Percentiles rank a stretch among this genome's conserved stretches.
phyloP scores from a whole-genome alignment of 2,113 vertebrate genomes.

The human region GRCh38 chr7:97692001-97692500 shows the following conservation, averaged over 20 bases:
- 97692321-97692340: too few relatives aligned
- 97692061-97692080: neutral
- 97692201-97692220: neutral
- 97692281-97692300: too few relatives aligned
- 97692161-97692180: neutral
- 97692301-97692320: too few relatives aligned
- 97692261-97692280: too few relatives aligned
- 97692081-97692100: neutral
- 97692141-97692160: neutral
- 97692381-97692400: too few relatives aligned
- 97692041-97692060: neutral
- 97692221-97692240: neutral
- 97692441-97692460: too few relatives aligned
- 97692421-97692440: too few relatives aligned
- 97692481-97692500: too few relatives aligned
- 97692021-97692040: neutral
- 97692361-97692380: too few relatives aligned
- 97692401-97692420: too few relatives aligned
- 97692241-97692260: neutral
- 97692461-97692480: too few relatives aligned
- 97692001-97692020: neutral
- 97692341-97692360: too few relatives aligned
- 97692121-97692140: neutral
- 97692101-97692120: neutral
- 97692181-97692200: neutral